Evolutionary conservation across 1,140 invertebrate genomes (phyloP), one percentile per base, ranked within the genome.

Genomic region (Scylla paramamosain): DNA sequence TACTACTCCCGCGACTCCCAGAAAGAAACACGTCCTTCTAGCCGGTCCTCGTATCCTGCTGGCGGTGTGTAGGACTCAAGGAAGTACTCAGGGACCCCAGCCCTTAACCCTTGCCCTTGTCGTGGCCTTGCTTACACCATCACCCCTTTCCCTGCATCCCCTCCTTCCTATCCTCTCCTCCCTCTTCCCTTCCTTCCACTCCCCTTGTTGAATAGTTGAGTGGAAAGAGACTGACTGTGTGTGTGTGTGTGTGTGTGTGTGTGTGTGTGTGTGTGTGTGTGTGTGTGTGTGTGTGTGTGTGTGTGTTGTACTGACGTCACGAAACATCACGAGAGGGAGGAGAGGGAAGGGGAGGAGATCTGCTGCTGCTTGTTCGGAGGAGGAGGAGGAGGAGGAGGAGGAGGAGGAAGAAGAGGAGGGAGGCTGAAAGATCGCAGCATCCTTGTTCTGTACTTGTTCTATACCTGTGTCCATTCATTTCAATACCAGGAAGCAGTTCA

Each of bases 221-320:
- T 77, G 67, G 12, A 77, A 7, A 77, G 67, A 20, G 67, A 77
- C 1, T 77, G 25, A 77, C 20, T 77, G 67, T 77, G 67, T 77
- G 67, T 77, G 67, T 77, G 67, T 77, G 67, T 77, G 67, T 77
- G 67, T 77, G 67, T 77, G 67, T 77, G 67, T 77, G 67, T 77
- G 67, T 77, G 67, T 77, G 67, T n/a, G 59, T 67, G 59, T 67
- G 59, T 67, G 59, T 67, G 59, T 67, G 59, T 67, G 59, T 67
- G 59, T 20, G 10, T 67, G 59, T 67, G 59, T 67, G 59, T 67
- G 59, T 67, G 59, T 67, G 59, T 67, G 59, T 67, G 59, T 67
- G 59, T 67, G 59, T 67, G 59, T 67, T 67, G 59, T 77, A 20
- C 20, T 77, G 67, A 77, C 67, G 67, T 77, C 67, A 77, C 20